Percentiles rank a stretch among this genome's conserved stretches.
Conservation (phyloP, 2,797 vertebrate species). For the Coccyzus lansbergi region DNA sequence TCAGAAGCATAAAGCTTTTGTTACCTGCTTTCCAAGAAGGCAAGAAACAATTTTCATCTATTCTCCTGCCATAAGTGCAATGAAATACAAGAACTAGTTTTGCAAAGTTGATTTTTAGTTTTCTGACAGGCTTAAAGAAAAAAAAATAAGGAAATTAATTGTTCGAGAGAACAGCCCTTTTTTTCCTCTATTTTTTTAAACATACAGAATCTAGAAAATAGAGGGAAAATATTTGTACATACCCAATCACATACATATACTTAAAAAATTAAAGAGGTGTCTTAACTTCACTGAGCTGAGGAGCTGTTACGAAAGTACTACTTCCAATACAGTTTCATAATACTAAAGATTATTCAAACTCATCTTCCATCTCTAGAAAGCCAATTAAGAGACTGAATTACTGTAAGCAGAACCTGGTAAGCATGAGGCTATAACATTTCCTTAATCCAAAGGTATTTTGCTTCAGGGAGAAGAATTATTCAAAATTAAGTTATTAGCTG, state of each 20-base stretch:
- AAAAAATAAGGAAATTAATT: not conserved
- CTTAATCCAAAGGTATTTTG: not conserved
- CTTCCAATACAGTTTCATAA: not conserved
- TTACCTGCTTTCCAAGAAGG: not conserved
- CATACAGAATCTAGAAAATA: not conserved
- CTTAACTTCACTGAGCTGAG: not conserved
- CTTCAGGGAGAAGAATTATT: not conserved
- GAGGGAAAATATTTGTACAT: not conserved
- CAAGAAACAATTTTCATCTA: not conserved
- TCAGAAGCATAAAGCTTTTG: not conserved
- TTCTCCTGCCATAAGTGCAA: not conserved
- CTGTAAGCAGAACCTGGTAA: not conserved
- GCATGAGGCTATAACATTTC: not conserved
- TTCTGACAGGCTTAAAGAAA: not conserved
- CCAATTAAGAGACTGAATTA: not conserved
- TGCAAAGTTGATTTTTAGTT: not conserved
- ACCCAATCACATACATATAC: not conserved
- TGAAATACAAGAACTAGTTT: not conserved
- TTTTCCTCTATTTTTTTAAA: not conserved
- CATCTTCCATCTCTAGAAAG: not conserved
- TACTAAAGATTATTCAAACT: not conserved
- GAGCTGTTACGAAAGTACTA: not conserved
- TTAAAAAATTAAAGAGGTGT: not conserved
- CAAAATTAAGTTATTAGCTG: not conserved
- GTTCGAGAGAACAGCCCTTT: not conserved